Evolutionary conservation across 2,113 vertebrate genomes (phyloP).

Genomic region (Leptocoma aspasia): DNA sequence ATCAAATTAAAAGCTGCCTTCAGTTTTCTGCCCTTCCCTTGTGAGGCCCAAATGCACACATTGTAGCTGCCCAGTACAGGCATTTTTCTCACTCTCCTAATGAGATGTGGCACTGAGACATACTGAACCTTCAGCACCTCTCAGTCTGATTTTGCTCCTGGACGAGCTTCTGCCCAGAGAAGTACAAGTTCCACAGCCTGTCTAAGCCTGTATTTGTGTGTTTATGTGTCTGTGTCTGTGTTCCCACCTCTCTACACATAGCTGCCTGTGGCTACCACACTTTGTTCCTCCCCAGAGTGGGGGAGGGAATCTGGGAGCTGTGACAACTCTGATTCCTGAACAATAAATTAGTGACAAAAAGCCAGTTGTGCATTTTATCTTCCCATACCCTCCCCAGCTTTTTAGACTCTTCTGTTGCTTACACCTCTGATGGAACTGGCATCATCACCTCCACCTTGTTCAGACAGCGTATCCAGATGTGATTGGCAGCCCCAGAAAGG

Average conservation of each 20-base stretch:
- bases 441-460: not conserved
- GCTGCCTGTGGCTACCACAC: not conserved
- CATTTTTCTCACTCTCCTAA: not conserved
- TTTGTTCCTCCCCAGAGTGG: not conserved
- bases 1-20: not conserved
- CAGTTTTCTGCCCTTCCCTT: not conserved
- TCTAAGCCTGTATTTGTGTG: not conserved
- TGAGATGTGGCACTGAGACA: not conserved
- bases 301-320: not conserved
- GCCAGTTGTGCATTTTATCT: not conserved
- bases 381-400: not conserved
- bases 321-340: not conserved
- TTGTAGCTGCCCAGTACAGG: not conserved
- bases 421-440: not conserved
- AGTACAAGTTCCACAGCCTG: not conserved
- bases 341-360: not conserved
- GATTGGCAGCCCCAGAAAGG: not conserved
- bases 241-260: accelerated
- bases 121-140: not conserved
- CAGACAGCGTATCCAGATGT: not conserved
- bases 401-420: not conserved
- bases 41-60: not conserved
- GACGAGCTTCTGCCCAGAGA: not conserved
- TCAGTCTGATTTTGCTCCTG: not conserved
- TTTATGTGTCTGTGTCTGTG: too few species aligned